Percentiles rank a stretch among this genome's conserved stretches.
phyloP scores from a whole-genome alignment of 1,140 invertebrate species.

The Scaptomyza graminum region DNA sequence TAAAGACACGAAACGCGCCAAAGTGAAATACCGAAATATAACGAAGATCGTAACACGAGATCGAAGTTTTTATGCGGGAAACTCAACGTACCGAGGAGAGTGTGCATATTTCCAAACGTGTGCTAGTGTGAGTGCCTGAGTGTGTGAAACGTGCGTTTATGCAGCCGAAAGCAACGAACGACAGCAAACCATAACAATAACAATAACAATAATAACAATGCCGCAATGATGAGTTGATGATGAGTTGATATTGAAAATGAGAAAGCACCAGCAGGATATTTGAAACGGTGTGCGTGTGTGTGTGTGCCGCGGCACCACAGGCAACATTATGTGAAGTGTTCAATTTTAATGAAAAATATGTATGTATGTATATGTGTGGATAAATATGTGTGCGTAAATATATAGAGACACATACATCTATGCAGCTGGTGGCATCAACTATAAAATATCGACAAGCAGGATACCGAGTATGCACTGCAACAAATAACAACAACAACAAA shows the following conservation, averaged over 20 bases:
- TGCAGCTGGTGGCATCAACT: slow-evolving; percentile 40
- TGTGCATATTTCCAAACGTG: not conserved
- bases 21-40: slow-evolving; percentile 21
- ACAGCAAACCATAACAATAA: slow-evolving; percentile 47
- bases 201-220: slow-evolving; percentile 48
- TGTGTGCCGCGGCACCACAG: slow-evolving; percentile 19
- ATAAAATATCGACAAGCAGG: slow-evolving; percentile 67
- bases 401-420: slow-evolving; percentile 11
- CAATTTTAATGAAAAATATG: slow-evolving; percentile 55
- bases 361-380: slow-evolving; percentile 26
- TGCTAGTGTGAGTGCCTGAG: slow-evolving; percentile 5
- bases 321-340: slow-evolving; percentile 61
- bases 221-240: slow-evolving; percentile 31
- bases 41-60: slow-evolving; percentile 22
- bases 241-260: slow-evolving; percentile 37
- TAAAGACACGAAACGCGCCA: slow-evolving; percentile 28
- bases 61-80: slow-evolving; percentile 42
- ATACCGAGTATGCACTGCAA: slow-evolving; percentile 53
- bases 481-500: slow-evolving; percentile 51
- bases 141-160: slow-evolving; percentile 1
- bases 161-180: slow-evolving; percentile 28
- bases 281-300: slow-evolving; percentile 32
- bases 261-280: slow-evolving; percentile 58
- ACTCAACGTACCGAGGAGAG: not conserved
- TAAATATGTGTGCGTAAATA: slow-evolving; percentile 8